Conservation (phyloP, 2,888 invertebrate genomes). For the Drosophila kuntzei region DNA sequence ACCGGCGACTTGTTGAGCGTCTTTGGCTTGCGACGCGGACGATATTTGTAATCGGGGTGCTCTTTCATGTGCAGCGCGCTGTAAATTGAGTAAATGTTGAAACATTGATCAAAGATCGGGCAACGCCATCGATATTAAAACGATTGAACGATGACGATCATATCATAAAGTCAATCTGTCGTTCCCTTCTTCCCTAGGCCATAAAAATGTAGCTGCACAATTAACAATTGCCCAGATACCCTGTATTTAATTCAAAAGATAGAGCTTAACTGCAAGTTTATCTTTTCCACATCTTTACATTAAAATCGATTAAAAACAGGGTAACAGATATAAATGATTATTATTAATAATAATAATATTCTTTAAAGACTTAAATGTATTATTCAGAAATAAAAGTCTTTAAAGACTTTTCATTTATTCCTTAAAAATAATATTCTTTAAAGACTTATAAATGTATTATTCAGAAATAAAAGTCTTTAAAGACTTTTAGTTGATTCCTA, state of each 20-base stretch:
- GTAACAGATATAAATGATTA: no score
- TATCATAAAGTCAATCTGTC: constrained; percentile 62
- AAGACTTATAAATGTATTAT: no score
- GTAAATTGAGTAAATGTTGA: constrained; percentile 81
- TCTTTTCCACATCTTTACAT: no score
- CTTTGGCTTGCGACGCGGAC: constrained; percentile 94
- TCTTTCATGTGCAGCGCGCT: constrained; percentile 97
- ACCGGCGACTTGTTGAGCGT: constrained; percentile 89
- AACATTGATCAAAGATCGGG: constrained; percentile 66
- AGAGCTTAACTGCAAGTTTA: no score
- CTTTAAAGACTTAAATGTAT: no score
- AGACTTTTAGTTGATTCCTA: no score
- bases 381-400: no score
- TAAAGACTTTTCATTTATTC: no score
- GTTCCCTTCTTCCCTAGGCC: constrained; percentile 16
- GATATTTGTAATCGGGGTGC: constrained; percentile 96
- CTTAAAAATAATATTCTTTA: no score
- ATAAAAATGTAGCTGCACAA: constrained; percentile 27
- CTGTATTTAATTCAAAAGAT: constrained; percentile 7
- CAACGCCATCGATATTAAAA: constrained; percentile 47
- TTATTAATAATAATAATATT: no score
- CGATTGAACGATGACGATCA: constrained; percentile 61
- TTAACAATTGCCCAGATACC: constrained; percentile 9
- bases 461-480: no score
- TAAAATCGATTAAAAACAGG: no score